Base-by-base conservation (phyloP, 2,888 invertebrate genomes). In the Eledona agricola region DNA sequence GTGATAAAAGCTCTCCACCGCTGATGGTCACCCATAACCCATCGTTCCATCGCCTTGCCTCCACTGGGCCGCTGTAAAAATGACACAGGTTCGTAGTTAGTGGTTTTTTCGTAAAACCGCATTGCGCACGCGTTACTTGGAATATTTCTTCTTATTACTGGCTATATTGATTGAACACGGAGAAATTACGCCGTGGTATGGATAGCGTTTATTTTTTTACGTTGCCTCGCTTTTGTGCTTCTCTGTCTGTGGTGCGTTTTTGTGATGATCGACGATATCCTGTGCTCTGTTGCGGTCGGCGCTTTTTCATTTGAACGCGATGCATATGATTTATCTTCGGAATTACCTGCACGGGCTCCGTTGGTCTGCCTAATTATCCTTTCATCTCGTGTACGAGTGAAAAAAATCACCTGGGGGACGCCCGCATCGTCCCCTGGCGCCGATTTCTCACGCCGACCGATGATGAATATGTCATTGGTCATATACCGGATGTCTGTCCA, bases 141-240 rank as follows among this genome's bases (percentile, higher is more conserved):
- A 58, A 58, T 58, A 62, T 63, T 60, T 62, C 61, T 65, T 64
- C 58, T 60, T 55, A 61, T 60, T 60, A 59, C 58, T 38, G 58
- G 57, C 53, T 58, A 65, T 62, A 66, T 66, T 66, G 66, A 66
- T 66, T 65, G 66, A 66, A 65, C 64, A 64, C 65, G 62, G 58
- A 59, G 58, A 63, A 61, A 63, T 65, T 64, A 59, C 61, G 43
- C 35, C 23, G 32, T 26, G 51, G 42, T 51, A 50, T 50, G 40
- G 49, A 50, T 23, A 52, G 9, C 52, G 45, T 46, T 52, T 38
- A 49, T 58, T 52, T 55, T 59, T 54, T 62, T 55, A 53, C 59
- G 54, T 57, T 58, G 50, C 57, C 11, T 40, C 15, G 40, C 22
- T 11, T 9, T 35, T 35, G 19, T 35, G 17, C 20, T 28, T 9